Conservation (phyloP, 2,888 invertebrate species). For the Petrophora chlorosata region DNA sequence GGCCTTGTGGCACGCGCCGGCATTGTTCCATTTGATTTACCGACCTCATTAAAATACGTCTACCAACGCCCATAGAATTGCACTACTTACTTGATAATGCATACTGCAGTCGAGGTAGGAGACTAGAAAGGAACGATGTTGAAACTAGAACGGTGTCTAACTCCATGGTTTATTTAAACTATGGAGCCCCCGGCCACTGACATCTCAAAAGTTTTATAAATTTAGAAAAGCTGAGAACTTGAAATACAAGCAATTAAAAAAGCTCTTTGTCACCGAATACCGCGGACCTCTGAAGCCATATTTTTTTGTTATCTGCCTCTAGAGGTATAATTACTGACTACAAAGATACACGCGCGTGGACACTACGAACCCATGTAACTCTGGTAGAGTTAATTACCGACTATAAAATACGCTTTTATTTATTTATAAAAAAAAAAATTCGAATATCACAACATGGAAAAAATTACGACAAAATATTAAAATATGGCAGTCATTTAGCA, state of each 20-base stretch:
- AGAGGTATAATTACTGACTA: conserved; percentile 4
- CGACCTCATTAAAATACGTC: conserved; percentile 61
- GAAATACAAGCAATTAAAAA: conserved; percentile 36
- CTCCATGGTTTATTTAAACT: conserved; percentile 46
- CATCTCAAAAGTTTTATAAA: conserved; percentile 39
- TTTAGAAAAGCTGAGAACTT: conserved; percentile 36
- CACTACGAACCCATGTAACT: conserved; percentile 2
- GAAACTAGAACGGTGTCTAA: conserved; percentile 44
- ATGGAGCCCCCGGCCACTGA: conserved; percentile 39
- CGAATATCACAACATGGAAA: background rate
- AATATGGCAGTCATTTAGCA: conserved; percentile 34
- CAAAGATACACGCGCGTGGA: conserved; percentile 14
- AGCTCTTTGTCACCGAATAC: conserved; percentile 33
- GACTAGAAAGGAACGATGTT: conserved; percentile 51
- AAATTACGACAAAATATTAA: conserved; percentile 27
- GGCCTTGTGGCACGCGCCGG: conserved; percentile 82
- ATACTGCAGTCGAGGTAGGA: conserved; percentile 23
- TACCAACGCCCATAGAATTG: conserved; percentile 48
- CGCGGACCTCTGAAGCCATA: background rate
- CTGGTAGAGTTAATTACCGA: conserved; percentile 45
- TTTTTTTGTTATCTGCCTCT: conserved; percentile 8
- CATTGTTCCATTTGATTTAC: conserved; percentile 69
- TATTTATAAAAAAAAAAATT: no score
- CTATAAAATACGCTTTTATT: conserved; percentile 50
- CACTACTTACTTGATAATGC: conserved; percentile 28